phyloP scores from a whole-genome alignment of 2,888 invertebrate species.

The Meliscaeva auricollis region DNA sequence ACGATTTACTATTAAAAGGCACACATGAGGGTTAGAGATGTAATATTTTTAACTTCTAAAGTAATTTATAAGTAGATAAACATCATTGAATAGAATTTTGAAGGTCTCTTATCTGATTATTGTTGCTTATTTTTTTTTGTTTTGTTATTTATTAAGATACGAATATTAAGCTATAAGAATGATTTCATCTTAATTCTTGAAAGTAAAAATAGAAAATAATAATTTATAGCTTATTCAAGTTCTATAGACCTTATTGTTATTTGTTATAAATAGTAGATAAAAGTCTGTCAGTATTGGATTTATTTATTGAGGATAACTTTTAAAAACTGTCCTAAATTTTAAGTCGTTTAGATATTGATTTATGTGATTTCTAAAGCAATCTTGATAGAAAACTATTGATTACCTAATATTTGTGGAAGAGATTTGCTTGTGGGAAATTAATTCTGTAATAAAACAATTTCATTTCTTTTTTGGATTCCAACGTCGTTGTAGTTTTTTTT shows the following conservation, averaged over 20 bases:
- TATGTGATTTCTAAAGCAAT: too few species aligned
- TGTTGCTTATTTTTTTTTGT: neutral
- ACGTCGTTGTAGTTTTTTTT: too few species aligned
- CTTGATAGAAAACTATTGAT: too few species aligned
- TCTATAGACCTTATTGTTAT: neutral
- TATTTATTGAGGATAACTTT: neutral
- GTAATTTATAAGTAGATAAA: constrained; percentile 5
- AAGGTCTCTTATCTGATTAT: constrained; percentile 31
- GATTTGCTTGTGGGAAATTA: too few species aligned
- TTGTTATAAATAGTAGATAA: neutral
- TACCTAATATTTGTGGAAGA: too few species aligned
- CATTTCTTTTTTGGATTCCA: too few species aligned
- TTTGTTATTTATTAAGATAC: constrained; percentile 2
- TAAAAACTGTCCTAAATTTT: neutral
- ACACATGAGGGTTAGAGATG: constrained; percentile 8
- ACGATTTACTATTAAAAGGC: neutral
- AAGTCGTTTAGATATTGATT: neutral
- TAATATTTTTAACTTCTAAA: constrained; percentile 14
- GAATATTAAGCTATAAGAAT: neutral
- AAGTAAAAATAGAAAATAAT: constrained; percentile 6
- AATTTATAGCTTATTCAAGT: constrained; percentile 1
- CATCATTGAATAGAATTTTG: constrained; percentile 22
- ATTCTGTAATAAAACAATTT: too few species aligned
- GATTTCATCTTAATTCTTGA: constrained; percentile 13
- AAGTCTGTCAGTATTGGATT: neutral